phyloP scores from a whole-genome alignment of 2,888 invertebrate species.

The Spisula solida region DNA sequence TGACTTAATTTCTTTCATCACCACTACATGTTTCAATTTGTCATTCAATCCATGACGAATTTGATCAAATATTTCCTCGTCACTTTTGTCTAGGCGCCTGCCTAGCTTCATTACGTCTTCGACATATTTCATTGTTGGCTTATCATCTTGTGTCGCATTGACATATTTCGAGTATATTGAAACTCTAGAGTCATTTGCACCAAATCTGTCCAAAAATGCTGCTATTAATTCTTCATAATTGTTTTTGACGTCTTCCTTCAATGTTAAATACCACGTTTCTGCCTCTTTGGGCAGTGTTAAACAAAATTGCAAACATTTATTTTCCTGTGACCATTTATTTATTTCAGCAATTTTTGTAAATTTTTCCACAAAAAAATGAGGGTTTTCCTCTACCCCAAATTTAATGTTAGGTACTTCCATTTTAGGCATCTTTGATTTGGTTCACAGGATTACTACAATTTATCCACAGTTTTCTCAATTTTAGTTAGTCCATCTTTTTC shows the following conservation, averaged over 20 bases:
- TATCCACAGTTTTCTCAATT: no score
- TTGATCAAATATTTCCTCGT: slow-evolving; percentile 47
- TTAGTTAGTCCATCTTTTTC: no score
- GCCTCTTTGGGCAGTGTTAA: no score
- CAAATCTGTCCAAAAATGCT: slow-evolving; percentile 15
- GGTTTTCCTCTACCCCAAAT: not conserved
- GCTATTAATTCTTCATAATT: slow-evolving; percentile 5
- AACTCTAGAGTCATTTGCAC: not conserved
- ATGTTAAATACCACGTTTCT: no score
- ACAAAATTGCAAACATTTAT: slow-evolving; percentile 31
- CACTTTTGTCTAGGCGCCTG: slow-evolving; percentile 21
- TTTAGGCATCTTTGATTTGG: no score
- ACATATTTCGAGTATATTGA: not conserved
- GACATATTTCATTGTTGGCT: not conserved
- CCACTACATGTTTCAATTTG: slow-evolving; percentile 6
- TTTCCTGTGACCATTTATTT: slow-evolving; percentile 35
- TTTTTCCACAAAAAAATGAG: slow-evolving; percentile 28
- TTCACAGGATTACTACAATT: no score
- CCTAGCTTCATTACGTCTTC: slow-evolving; percentile 27
- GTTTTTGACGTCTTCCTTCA: not conserved
- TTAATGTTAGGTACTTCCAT: no score
- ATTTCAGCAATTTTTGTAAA: slow-evolving; percentile 20
- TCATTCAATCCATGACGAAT: slow-evolving; percentile 25
- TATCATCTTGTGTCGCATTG: not conserved
- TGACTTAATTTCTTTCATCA: slow-evolving; percentile 38